Conservation (phyloP, 2,888 invertebrate species). For the Machimus rusticus region DNA sequence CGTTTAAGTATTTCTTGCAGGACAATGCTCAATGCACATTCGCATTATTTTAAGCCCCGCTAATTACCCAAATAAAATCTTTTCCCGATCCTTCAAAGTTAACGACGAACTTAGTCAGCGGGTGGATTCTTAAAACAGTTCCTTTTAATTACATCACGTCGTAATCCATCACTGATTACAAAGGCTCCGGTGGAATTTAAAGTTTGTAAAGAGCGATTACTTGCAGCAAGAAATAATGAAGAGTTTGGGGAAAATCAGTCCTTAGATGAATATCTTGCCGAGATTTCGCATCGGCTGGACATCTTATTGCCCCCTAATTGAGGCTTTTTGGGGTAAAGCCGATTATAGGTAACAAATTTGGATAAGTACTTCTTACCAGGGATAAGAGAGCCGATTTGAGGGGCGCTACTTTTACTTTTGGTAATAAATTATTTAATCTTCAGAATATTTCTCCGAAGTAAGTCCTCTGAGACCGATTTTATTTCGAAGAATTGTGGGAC, state of each 20-base stretch:
- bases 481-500: background rate
- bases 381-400: background rate
- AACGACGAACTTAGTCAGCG: background rate
- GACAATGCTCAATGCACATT: background rate
- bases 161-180: background rate
- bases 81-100: background rate
- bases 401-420: background rate
- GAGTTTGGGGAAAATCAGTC: background rate
- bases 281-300: background rate
- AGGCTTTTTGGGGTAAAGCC: background rate
- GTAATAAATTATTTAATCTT: background rate
- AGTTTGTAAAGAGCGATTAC: background rate
- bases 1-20: background rate
- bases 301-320: background rate
- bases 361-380: background rate
- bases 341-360: background rate
- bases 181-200: background rate
- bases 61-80: background rate
- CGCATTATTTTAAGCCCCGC: background rate
- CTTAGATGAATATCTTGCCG: background rate
- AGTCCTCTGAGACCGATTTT: background rate
- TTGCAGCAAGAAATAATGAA: background rate
- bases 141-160: background rate
- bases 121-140: background rate
- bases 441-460: background rate